Conservation (phyloP, 2,113 vertebrate species). For the Heliornis fulica region DNA sequence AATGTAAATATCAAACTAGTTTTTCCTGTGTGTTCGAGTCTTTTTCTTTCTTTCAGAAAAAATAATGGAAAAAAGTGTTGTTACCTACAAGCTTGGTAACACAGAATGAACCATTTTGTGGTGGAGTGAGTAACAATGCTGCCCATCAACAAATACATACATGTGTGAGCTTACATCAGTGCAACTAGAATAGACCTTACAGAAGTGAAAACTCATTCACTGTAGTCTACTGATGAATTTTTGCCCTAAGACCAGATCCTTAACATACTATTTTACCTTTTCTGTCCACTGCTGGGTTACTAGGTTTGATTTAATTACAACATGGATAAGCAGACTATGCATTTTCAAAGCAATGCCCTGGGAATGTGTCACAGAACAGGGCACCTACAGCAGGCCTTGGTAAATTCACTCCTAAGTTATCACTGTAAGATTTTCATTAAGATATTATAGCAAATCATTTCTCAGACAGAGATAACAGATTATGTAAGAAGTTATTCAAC, state of each 20-base stretch:
- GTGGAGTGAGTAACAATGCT: neutral
- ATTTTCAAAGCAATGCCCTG: neutral
- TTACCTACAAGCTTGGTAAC: neutral
- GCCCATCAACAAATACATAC: neutral
- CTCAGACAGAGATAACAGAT: neutral
- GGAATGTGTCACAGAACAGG: neutral
- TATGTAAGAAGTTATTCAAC: neutral
- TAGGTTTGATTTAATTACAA: neutral
- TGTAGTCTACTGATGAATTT: neutral
- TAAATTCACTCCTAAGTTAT: neutral
- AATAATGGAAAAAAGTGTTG: neutral
- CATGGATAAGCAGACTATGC: neutral
- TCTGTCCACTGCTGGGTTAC: neutral
- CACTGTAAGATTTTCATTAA: neutral
- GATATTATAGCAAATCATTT: neutral
- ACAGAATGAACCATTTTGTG: neutral
- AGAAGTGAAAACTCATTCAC: neutral
- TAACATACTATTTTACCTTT: neutral
- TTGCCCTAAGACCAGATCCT: neutral
- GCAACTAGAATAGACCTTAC: neutral
- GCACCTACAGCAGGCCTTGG: neutral
- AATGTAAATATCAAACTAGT: neutral
- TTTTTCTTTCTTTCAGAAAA: neutral
- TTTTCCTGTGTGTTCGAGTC: fast-evolving
- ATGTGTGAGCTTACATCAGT: fast-evolving